These are phyloP conservation scores for Drosophila anceps DNA, from an alignment of 2,888 invertebrate species.

Conservation along the genomic window DNA sequence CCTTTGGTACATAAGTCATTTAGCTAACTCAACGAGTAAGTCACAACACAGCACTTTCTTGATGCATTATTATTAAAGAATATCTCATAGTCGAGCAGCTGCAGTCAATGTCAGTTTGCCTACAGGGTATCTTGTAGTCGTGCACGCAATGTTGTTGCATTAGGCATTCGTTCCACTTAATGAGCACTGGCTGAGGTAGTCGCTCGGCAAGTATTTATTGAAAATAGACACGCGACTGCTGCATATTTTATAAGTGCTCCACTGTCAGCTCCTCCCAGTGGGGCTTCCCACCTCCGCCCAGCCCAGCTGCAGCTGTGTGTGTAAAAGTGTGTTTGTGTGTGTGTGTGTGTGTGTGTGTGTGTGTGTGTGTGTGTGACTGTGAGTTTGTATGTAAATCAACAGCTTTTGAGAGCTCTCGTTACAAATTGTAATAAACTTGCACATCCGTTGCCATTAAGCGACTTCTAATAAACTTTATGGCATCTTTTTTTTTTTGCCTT, in stretches of 20 bases:
- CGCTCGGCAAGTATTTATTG: constrained; percentile 72
- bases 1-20: too few relatives aligned
- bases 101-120: too few relatives aligned
- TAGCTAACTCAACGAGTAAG: not conserved
- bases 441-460: constrained; percentile 78
- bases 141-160: not conserved
- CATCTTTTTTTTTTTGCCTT: constrained; percentile 56
- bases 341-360: not conserved
- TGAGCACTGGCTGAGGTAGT: constrained; percentile 36
- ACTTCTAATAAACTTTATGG: constrained; percentile 80
- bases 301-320: not conserved
- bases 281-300: not conserved
- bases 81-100: not conserved
- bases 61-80: not conserved
- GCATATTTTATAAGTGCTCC: constrained; percentile 76
- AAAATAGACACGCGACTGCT: constrained; percentile 75
- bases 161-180: constrained; percentile 51
- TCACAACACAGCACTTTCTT: not conserved
- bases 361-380: constrained; percentile 7
- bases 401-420: constrained; percentile 68
- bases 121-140: constrained; percentile 28
- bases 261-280: constrained; percentile 10
- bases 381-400: constrained; percentile 60
- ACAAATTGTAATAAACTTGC: constrained; percentile 79
- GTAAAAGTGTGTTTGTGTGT: constrained; percentile 2